Evolutionary conservation across 30 jellyfish, hydroid and myxozoan genomes (phyloP), one percentile per base, ranked within the genome.

Genomic region (Clytia hemisphaerica): DNA sequence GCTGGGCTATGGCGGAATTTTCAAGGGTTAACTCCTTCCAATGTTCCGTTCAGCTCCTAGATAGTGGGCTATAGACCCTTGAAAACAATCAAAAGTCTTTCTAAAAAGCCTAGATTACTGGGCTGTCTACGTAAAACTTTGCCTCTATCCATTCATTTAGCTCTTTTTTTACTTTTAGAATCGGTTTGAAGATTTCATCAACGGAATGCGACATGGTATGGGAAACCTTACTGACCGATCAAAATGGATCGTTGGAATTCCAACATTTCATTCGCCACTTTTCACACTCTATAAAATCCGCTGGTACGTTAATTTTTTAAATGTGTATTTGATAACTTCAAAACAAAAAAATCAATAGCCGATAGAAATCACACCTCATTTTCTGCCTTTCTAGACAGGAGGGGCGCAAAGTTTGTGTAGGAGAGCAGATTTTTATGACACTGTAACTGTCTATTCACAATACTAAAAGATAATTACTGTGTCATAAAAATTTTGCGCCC

Each of bases 181-280:
- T 76, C 48, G 93, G 66, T 1, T 49, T 85, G 61, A 15, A 71
- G 38, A 34, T 85, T 73, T 66, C 80, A 71, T 60, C 19, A 40
- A 76, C 73, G 32, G 95, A 85, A 58, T 49, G 61, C 15, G 73
- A 71, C 35, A 47, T 84, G 15, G 44, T 85, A 1, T 85, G 95
- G 95, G 88, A 77, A 37, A 53, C 89, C 0, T 61, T 85, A 59
- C 62, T 85, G 14, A 72, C 89, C 6, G 84, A 77, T 30, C 93
- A 76, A 22, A 77, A 64, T 15, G 95, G 95, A 35, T 28, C 71
- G 18, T 75, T 85, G 25, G 95, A 85, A 30, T 85, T 76, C 51
- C 72, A 37, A 69, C 89, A 85, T 67, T 85, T 85, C 49, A 78
- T 76, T 33, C 78, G 95, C 37, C 95, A 85, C 48, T 85, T 85